phyloP scores from a whole-genome alignment of 2,113 vertebrate species.

The Rutilus rutilus region DNA sequence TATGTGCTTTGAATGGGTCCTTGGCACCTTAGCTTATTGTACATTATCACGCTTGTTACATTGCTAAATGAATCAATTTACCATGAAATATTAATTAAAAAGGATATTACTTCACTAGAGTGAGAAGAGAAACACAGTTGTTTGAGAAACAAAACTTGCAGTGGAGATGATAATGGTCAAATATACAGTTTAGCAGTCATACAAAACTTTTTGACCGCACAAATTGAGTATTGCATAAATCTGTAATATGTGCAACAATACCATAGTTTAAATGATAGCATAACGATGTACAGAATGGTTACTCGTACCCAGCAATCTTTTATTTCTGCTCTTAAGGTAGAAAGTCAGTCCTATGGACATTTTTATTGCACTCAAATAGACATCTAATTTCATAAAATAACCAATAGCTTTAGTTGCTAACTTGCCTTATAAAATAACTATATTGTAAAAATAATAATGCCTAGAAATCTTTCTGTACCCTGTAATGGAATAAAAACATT shows the following conservation, averaged over 20 bases:
- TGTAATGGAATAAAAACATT: neutral
- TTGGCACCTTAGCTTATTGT: neutral
- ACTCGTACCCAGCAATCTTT: no score
- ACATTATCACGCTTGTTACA: neutral
- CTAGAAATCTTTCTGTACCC: neutral
- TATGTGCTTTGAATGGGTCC: neutral
- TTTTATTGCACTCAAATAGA: neutral
- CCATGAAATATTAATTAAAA: neutral
- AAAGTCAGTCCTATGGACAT: neutral
- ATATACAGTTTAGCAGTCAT: neutral
- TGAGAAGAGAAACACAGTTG: neutral
- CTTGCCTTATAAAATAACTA: neutral
- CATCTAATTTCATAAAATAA: neutral
- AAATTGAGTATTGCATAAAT: neutral
- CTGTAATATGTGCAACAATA: neutral
- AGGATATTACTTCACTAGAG: neutral
- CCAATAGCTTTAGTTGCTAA: neutral
- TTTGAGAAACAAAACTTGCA: neutral
- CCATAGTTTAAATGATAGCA: neutral
- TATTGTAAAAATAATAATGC: neutral
- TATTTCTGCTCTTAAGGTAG: neutral
- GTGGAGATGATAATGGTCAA: neutral
- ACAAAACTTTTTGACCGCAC: neutral
- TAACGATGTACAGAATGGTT: neutral
- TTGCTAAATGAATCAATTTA: neutral